These are phyloP conservation scores for Engystomops pustulosus DNA, from an alignment of 2,113 vertebrate species.

Conservation along the genomic window DNA sequence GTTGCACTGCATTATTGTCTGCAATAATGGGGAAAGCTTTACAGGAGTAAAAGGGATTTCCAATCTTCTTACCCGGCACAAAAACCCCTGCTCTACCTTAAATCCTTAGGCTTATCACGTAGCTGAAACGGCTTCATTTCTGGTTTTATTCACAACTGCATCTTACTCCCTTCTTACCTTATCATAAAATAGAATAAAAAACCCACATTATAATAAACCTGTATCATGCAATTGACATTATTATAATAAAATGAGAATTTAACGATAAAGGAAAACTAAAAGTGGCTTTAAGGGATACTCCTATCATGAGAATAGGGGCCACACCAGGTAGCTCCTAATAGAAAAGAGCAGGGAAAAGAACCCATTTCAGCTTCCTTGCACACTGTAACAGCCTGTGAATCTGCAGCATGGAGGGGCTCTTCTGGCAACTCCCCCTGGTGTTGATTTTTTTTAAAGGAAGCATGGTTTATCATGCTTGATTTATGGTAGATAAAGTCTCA, in stretches of 20 bases:
- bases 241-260: neutral
- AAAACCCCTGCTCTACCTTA: neutral
- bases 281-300: too few species aligned
- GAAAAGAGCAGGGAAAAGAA: too few species aligned
- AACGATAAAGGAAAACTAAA: too few species aligned
- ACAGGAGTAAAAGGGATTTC: neutral
- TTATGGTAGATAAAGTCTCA: too few species aligned
- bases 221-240: neutral
- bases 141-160: neutral
- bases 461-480: too few species aligned
- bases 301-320: too few species aligned
- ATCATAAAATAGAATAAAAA: neutral
- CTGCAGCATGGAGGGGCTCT: too few species aligned
- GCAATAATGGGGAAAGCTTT: neutral
- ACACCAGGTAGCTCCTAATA: too few species aligned
- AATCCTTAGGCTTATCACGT: neutral
- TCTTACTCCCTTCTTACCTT: neutral
- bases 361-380: too few species aligned
- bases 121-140: neutral
- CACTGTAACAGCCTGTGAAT: too few species aligned
- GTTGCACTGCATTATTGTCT: neutral
- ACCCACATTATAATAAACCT: neutral
- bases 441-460: too few species aligned
- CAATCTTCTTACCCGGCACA: neutral
- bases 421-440: too few species aligned